These are phyloP conservation scores for Dallia pectoralis DNA, from an alignment of 2,797 vertebrate species.

Conservation along the genomic window DNA sequence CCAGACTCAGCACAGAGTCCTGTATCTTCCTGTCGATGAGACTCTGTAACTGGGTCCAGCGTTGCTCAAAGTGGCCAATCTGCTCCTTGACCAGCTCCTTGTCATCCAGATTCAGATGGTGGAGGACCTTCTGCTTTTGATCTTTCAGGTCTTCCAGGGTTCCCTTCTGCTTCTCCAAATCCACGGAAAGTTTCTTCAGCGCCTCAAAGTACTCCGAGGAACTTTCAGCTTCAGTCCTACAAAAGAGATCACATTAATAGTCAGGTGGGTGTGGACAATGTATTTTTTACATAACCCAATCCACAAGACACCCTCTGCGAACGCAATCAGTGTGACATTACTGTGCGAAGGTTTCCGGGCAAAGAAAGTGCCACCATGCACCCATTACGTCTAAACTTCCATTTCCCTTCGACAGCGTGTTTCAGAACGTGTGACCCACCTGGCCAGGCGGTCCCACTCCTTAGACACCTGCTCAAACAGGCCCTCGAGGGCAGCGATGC, in stretches of 20 bases:
- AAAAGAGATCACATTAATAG: not conserved
- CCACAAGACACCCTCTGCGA: too few species aligned
- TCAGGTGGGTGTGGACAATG: not conserved
- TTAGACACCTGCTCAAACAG: constrained; percentile 92
- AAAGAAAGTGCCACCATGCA: not conserved
- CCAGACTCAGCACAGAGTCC: constrained; percentile 83
- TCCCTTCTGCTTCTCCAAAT: constrained; percentile 82
- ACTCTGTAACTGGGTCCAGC: constrained; percentile 91
- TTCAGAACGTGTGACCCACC: constrained; percentile 63
- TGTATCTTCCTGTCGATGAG: constrained; percentile 90
- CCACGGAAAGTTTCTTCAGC: constrained; percentile 80
- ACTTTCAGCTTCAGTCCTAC: constrained; percentile 92
- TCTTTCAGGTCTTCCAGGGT: constrained; percentile 89
- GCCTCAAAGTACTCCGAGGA: constrained; percentile 88
- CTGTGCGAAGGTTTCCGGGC: not conserved
- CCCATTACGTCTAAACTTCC: not conserved
- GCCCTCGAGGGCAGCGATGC: constrained; percentile 81
- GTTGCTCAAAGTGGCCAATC: constrained; percentile 88
- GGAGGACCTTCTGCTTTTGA: constrained; percentile 86
- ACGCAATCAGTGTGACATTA: not conserved
- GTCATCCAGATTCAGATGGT: constrained; percentile 90
- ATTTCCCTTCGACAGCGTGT: not conserved
- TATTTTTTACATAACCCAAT: not conserved
- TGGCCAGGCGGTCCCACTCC: constrained; percentile 95
- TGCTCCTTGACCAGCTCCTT: constrained; percentile 94